Evolutionary conservation across 2,113 vertebrate species (phyloP), one percentile per base, ranked within the genome.

Genomic region (Apeltes quadracus): DNA sequence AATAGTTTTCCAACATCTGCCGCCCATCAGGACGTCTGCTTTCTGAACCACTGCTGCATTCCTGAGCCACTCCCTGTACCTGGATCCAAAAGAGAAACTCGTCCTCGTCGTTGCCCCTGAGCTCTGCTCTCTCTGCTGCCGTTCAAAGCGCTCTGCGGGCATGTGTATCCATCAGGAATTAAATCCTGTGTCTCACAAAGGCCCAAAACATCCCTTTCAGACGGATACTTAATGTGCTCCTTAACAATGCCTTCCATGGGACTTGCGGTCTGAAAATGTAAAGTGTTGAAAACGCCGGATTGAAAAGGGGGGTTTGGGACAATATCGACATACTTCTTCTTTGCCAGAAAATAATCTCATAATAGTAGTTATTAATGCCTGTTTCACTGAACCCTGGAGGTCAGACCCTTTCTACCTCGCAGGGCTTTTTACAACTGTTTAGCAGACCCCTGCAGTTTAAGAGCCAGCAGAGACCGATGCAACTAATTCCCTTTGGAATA

Each of bases 1-100:
- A 89, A 87, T 91, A 87, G 79, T 91, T 34, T 89, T 92, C 87
- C 87, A 88, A 86, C 89, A 91, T 91, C 93, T 94, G 92, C 87
- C 91, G 85, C 90, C 87, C 90, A 92, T 94, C 90, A 92, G 76
- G 78, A 85, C 85, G 91, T 90, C 86, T 90, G 88, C 87, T 88
- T 54, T 90, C 82, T 82, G 86, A 92, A 88, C 90, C 90, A 88
- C 90, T 83, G 76, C 82, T 88, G 88, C 93, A 94, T 94, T 90
- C 91, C 91, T 90, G 75, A 92, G 89, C 87, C 81, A 81, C 91
- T 93, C 84, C 88, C 69, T 69, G 84, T 94, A 91, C 86, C 90
- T 92, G 89, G 85, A 84, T 90, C 76, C 11, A 83, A 85, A 88
- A 84, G 82, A 88, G 69, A 80, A 87, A 76, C 73, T 74, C 68